Conservation (phyloP, 2,888 invertebrate genomes). For the Formica aserva region DNA sequence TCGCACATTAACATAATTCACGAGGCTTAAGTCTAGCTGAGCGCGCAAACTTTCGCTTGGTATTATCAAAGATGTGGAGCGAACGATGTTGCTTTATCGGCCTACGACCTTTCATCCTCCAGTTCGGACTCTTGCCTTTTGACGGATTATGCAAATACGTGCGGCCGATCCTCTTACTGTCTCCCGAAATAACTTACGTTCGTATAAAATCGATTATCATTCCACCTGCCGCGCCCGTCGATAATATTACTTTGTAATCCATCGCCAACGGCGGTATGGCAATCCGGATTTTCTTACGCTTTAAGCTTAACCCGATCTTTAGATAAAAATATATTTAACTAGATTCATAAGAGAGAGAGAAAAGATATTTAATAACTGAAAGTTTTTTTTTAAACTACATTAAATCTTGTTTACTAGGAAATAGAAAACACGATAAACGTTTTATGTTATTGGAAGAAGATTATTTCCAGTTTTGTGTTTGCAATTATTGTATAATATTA, state of each 20-base stretch:
- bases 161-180: constrained; percentile 67
- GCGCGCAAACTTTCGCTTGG: constrained; percentile 8
- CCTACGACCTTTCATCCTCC: constrained; percentile 48
- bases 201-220: constrained; percentile 64
- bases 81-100: constrained; percentile 43
- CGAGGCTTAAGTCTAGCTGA: constrained; percentile 17
- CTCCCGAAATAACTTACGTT: constrained; percentile 62
- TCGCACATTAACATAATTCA: constrained; percentile 35
- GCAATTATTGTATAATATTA: not conserved
- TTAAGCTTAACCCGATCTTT: constrained; percentile 42
- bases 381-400: not conserved
- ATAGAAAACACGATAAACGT: not conserved
- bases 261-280: not conserved
- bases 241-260: constrained; percentile 57
- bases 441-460: not conserved
- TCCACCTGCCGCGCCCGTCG: constrained; percentile 19
- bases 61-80: not conserved
- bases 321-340: constrained; percentile 12
- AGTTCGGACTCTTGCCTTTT: constrained; percentile 47
- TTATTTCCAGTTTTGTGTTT: not conserved
- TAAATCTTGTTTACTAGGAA: not conserved
- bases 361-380: not conserved
- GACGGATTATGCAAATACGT: constrained; percentile 66
- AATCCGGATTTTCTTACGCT: constrained; percentile 13
- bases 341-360: constrained; percentile 13